Base-by-base conservation (phyloP, 1,140 invertebrate genomes). In the Euglossa dilemma region DNA sequence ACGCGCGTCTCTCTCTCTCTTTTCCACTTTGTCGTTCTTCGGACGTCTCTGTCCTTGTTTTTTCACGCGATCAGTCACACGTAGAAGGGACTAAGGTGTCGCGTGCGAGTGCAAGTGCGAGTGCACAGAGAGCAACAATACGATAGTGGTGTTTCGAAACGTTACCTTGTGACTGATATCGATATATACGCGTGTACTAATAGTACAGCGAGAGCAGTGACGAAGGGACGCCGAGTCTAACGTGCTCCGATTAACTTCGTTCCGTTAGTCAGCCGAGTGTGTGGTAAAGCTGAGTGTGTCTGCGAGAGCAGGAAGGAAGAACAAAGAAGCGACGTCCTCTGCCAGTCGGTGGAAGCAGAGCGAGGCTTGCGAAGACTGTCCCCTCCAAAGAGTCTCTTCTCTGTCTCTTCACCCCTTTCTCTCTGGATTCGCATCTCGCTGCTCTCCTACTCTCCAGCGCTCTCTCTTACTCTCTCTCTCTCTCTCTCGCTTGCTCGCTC, bases 301-400 rank as follows among this genome's bases (percentile, higher is more conserved):
- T 66, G 80, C 81, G 54, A 74, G 76, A 69, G 88, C 81, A 86
- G 87, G 85, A 89, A 88, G 87, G 87, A 89, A 89, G 87, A 89
- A 89, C 88, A 89, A 89, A 89, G 88, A 89, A 89, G 80, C 85
- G 71, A 69, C 87, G 75, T 80, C 20, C 85, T 70, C 80, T 81
- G 84, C 57, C 83, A 75, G 61, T 74, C 72, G 80, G 75, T 78
- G 67, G 75, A 75, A 85, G 75, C 54, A 70, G 64, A 74, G 71
- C 71, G 71, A 59, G n/a, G 74, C 67, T 82, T 59, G 80, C 75
- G 80, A 83, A 73, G 73, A 88, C 69, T 72, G 70, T 86, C 80
- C 71, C 57, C 67, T 61, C 61, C n/a, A 45, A 45, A 69, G n/a
- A 61, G n/a, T 54, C 69, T 76, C n/a, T 57, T 69, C 28, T 66